These are phyloP conservation scores for Melanocharis versteri DNA, from an alignment of 2,113 vertebrate species.

Conservation along the genomic window DNA sequence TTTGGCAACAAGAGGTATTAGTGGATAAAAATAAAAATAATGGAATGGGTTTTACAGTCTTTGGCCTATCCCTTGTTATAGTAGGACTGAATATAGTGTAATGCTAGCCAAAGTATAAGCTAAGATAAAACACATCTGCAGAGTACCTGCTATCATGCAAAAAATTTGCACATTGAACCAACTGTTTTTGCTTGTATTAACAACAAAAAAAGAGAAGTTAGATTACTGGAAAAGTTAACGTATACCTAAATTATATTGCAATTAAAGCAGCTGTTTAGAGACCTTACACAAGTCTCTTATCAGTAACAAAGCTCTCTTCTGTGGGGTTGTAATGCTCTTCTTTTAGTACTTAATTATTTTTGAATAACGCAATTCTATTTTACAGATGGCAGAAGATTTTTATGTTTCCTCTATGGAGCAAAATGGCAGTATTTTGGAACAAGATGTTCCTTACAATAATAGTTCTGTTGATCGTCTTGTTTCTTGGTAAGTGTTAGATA, in stretches of 20 bases:
- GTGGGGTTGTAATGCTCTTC: background rate
- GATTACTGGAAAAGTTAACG: background rate
- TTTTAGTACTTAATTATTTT: background rate
- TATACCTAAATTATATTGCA: background rate
- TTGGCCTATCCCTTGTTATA: background rate
- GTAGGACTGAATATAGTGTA: background rate
- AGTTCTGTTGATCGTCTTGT: conserved; percentile 87
- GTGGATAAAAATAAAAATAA: background rate
- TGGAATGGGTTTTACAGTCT: background rate
- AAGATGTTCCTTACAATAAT: conserved; percentile 93
- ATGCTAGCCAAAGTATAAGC: background rate
- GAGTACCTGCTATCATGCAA: background rate
- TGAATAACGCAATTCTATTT: conserved; percentile 41
- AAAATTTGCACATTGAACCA: background rate
- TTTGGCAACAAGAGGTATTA: background rate
- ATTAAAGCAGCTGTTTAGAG: background rate
- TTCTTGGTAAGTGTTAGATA: conserved; percentile 82
- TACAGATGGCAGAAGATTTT: conserved; percentile 90
- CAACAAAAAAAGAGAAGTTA: background rate
- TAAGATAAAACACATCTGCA: background rate
- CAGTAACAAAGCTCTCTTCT: background rate
- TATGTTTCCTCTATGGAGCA: conserved; percentile 84
- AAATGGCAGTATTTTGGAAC: conserved; percentile 87
- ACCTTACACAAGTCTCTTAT: background rate
- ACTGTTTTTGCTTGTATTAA: background rate